A percentile compares a stretch with the other conserved stretches of the same genome.
These are phyloP conservation scores for Gnathonemus echidnorhynchus DNA, from an alignment of 2,113 vertebrate species.

Conservation along the genomic window DNA sequence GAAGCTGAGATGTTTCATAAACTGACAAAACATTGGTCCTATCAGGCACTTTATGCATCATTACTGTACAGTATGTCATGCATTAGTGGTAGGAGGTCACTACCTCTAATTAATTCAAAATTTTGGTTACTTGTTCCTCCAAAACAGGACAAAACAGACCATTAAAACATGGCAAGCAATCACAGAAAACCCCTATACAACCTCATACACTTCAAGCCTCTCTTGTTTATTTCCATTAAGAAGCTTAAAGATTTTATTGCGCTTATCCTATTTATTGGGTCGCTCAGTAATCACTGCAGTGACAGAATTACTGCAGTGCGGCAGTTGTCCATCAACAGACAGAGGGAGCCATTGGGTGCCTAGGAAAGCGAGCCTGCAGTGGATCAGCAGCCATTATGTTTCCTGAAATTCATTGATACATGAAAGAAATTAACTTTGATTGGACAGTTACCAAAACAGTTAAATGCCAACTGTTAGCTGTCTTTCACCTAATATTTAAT, in stretches of 20 bases:
- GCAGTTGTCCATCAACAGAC: background rate
- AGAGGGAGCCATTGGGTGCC: background rate
- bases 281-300: background rate
- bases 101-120: background rate
- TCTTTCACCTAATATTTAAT: background rate
- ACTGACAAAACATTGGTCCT: background rate
- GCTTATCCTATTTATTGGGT: background rate
- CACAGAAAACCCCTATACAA: background rate
- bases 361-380: background rate
- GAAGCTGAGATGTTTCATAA: background rate
- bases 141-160: background rate
- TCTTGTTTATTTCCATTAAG: background rate
- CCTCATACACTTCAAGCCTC: background rate
- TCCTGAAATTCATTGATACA: background rate
- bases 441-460: constrained; percentile 7
- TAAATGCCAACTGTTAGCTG: background rate
- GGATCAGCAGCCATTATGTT: background rate
- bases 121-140: background rate
- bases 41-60: background rate
- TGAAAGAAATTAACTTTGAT: constrained; percentile 5
- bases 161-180: background rate
- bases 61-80: too few species aligned
- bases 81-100: background rate
- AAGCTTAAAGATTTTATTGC: background rate
- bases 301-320: background rate